These are phyloP conservation scores for Patella depressa DNA, from an alignment of 2,888 invertebrate species.

Conservation along the genomic window DNA sequence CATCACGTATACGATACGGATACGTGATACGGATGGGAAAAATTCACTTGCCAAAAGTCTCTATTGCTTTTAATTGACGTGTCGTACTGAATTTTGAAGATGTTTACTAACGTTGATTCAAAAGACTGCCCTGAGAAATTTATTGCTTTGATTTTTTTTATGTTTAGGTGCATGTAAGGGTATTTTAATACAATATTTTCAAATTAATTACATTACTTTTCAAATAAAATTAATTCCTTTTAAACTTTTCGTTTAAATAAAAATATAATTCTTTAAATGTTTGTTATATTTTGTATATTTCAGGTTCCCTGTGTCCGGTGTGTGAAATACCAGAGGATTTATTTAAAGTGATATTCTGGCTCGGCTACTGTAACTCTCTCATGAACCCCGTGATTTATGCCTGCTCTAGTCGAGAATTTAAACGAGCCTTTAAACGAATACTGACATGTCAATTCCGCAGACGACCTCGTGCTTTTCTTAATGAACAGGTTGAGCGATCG, in stretches of 20 bases:
- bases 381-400: slow-evolving; percentile 81
- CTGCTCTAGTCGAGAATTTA: slow-evolving; percentile 74
- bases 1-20: no score
- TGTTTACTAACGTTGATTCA: no score
- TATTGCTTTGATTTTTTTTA: no score
- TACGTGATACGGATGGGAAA: no score
- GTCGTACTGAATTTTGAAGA: no score
- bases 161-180: no score
- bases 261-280: not conserved
- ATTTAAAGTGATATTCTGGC: slow-evolving; percentile 79
- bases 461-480: slow-evolving; percentile 35
- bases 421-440: slow-evolving; percentile 73
- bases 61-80: no score
- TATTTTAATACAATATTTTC: no score
- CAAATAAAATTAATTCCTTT: no score
- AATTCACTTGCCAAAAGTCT: no score
- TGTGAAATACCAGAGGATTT: slow-evolving; percentile 73
- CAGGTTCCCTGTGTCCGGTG: slow-evolving; percentile 73
- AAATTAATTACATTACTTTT: no score
- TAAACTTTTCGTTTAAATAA: not conserved
- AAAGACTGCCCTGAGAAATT: no score
- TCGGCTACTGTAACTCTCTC: slow-evolving; percentile 80
- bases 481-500: slow-evolving; percentile 19
- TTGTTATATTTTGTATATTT: slow-evolving; percentile 39
- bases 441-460: slow-evolving; percentile 66